These are phyloP conservation scores for Oppia nitens DNA, from an alignment of 1,140 invertebrate species.

Conservation along the genomic window DNA sequence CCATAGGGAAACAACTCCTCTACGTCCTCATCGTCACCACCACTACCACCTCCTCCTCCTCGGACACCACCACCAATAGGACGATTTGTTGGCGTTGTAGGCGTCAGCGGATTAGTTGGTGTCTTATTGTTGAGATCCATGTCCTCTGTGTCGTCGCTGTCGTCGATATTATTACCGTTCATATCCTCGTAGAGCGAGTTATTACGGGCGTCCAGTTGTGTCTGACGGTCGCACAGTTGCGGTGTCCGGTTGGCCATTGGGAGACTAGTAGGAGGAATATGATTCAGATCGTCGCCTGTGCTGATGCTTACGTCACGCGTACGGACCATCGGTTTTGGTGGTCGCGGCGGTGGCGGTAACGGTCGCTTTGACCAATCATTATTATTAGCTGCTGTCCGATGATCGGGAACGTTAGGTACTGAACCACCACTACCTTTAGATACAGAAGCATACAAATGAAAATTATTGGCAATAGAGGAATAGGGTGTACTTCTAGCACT, in stretches of 20 bases:
- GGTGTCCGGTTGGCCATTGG: no score
- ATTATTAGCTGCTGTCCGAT: no score
- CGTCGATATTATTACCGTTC: neutral
- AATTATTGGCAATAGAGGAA: neutral
- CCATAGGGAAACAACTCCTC: no score
- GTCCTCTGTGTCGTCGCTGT: neutral
- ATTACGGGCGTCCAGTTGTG: neutral
- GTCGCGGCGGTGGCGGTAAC: constrained; percentile 8
- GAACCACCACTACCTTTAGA: neutral
- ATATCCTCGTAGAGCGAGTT: neutral
- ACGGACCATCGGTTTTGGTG: neutral
- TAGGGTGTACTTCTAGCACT: no score
- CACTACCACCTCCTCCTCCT: no score
- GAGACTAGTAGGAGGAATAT: no score
- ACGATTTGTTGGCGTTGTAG: no score
- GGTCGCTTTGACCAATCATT: neutral
- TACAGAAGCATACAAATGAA: neutral
- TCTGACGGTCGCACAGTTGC: neutral
- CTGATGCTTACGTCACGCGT: constrained; percentile 2
- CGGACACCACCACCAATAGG: no score
- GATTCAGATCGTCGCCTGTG: constrained; percentile 6
- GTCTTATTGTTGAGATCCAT: no score
- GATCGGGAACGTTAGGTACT: no score
- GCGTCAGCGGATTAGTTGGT: no score
- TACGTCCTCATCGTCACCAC: no score